phyloP scores from a whole-genome alignment of 1,140 invertebrate species.

The Dinothrombium tinctorium region DNA sequence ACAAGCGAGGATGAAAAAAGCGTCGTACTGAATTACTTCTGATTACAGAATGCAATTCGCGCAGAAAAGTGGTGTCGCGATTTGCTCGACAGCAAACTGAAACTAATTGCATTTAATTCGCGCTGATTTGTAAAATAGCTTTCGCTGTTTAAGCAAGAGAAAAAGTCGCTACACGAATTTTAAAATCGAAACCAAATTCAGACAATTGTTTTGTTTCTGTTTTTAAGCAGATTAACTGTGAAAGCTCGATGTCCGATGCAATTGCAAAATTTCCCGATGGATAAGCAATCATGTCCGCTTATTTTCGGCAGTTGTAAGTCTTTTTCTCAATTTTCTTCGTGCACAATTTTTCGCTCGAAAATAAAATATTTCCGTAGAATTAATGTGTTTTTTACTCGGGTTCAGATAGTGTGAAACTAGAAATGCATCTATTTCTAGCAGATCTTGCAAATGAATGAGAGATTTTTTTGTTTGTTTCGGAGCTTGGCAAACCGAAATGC shows the following conservation, averaged over 20 bases:
- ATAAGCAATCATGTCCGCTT: slow-evolving; percentile 24
- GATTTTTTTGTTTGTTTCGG: too few relatives aligned
- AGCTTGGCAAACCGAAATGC: too few relatives aligned
- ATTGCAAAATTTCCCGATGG: slow-evolving; percentile 25
- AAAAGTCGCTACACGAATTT: neutral
- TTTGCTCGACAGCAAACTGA: slow-evolving; percentile 7
- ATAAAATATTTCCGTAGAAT: too few relatives aligned
- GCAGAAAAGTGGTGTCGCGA: too few relatives aligned
- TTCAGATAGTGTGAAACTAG: too few relatives aligned
- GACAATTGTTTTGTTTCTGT: neutral
- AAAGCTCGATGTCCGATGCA: slow-evolving; percentile 30
- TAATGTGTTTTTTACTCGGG: too few relatives aligned
- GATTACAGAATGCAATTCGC: too few relatives aligned
- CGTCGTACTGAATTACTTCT: too few relatives aligned
- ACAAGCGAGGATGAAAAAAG: too few relatives aligned
- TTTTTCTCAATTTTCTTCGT: slow-evolving; percentile 2
- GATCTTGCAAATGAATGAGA: too few relatives aligned
- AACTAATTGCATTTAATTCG: slow-evolving; percentile 20
- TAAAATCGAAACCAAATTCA: neutral
- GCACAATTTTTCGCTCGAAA: neutral
- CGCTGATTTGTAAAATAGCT: slow-evolving; percentile 13
- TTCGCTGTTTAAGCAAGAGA: neutral
- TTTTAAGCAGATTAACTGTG: slow-evolving; percentile 21
- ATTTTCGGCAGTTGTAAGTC: slow-evolving; percentile 25
- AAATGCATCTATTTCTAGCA: too few relatives aligned